Evolutionary conservation across 2,888 invertebrate species (phyloP).

Genomic region (Lamproptera curius): DNA sequence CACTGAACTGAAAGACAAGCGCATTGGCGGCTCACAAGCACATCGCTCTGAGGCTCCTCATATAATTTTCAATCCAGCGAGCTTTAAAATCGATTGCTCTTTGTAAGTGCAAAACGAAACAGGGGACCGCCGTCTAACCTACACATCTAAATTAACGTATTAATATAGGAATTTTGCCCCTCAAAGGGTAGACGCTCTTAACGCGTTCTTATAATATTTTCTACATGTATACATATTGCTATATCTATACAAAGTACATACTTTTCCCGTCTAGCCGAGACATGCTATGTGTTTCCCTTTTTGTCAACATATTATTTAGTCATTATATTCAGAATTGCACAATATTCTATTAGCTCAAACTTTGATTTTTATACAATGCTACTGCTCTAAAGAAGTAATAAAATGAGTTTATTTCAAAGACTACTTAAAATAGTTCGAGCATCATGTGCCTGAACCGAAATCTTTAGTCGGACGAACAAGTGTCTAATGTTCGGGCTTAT

Average conservation of each 20-base stretch:
- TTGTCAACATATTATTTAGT: no score
- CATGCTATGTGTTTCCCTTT: no score
- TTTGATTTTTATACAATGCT: slow-evolving; percentile 58
- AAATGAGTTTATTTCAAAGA: no score
- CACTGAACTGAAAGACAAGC: slow-evolving; percentile 79
- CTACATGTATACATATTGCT: no score
- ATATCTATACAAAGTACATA: no score
- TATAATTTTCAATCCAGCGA: slow-evolving; percentile 78
- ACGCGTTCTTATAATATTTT: slow-evolving; percentile 10
- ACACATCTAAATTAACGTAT: slow-evolving; percentile 53
- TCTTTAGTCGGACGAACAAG: slow-evolving; percentile 65
- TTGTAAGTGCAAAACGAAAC: slow-evolving; percentile 72
- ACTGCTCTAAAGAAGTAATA: slow-evolving; percentile 60
- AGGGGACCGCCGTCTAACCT: slow-evolving; percentile 44
- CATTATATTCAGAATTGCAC: no score
- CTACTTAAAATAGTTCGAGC: slow-evolving; percentile 50
- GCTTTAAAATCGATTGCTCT: slow-evolving; percentile 76
- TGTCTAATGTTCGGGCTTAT: slow-evolving; percentile 66
- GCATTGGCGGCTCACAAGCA: slow-evolving; percentile 76
- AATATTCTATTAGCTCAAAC: no score
- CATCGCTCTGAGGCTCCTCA: slow-evolving; percentile 68
- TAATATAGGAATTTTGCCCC: slow-evolving; percentile 43
- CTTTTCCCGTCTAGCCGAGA: no score
- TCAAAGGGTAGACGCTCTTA: slow-evolving; percentile 29
- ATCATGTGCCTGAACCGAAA: slow-evolving; percentile 58